Base-by-base conservation (phyloP, 23 tunicate species). In the Diplosoma virens region DNA sequence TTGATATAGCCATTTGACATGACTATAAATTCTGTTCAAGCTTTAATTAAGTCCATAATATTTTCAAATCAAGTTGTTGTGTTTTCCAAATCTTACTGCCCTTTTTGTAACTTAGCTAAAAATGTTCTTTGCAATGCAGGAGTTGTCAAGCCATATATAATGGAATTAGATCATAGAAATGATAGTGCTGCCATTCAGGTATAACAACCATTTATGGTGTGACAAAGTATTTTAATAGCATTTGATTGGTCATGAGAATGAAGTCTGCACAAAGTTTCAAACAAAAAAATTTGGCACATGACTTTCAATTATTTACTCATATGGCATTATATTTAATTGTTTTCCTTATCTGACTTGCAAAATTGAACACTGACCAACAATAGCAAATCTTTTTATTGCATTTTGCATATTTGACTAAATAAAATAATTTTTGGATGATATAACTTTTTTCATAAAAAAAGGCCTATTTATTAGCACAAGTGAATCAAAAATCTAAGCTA, bases 1-100 rank as follows among this genome's bases (percentile, higher is more conserved):
- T n/a, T n/a, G n/a, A n/a, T n/a, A n/a, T n/a, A n/a, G n/a, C n/a
- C 14, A 9, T 45, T 11, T 45, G 20, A 18, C 21, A 68, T 68
- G 75, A 9, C 75, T 17, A 23, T 23, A 4, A 35, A 30, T 36
- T 37, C 79, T 37, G 71, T 60, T 9, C n/a, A 18, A 21, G 66
- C 50, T 1, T 71, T 86, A 58, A 59, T 87, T 26, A 33, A 54
- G 32, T 27, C 54, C 0, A 16, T 75, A 3, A 68, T 88, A 30
- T 23, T 27, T 28, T 26, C 75, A 1, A 81, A 88, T 35, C 76
- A 73, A 20, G 83, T 88, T 53, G 95, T 81, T 31, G 66, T 88
- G 67, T 88, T 88, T 76, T 88, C 95, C 5, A 88, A 88, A 82
- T 88, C 95, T 3, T 88, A 50, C 33, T 88, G 95, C 71, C 95